Evolutionary conservation across 2,888 invertebrate genomes (phyloP), one percentile per base, ranked within the genome.

Genomic region (Prosapia bicincta): DNA sequence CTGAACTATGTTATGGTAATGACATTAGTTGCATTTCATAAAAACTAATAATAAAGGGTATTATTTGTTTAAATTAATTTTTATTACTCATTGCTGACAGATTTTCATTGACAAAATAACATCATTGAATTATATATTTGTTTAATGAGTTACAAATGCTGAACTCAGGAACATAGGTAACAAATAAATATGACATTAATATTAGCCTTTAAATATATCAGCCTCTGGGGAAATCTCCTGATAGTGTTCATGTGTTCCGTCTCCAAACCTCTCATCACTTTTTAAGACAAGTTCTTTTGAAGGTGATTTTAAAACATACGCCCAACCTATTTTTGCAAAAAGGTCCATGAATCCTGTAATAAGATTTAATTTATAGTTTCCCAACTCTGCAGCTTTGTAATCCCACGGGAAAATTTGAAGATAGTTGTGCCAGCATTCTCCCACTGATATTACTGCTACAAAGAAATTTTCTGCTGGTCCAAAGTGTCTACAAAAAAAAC

Each of bases 381-480:
- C 91, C 26, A 92, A 86, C 82, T 92, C 92, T 25, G 91, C 91
- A 80, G 92, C 90, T 81, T 92, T 92, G 87, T 92, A 92, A 83
- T 92, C 92, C 90, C 93, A 93, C 0, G 95, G 95, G 85, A 95
- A 95, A 23, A 92, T 91, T 84, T 95, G 95, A 82, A 95, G 95
- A 84, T 94, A 95, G 86, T 95, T 95, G 85, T 95, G 95, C 92
- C 93, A 95, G 13, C 95, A 95, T 83, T 94, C 93, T 25, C 93
- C 93, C 69, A 90, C 86, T 0, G 93, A 91, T 54, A 89, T 85
- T 7, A 90, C 84, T 0, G 91, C 90, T 0, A 94, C 93, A 0
- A 87, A 81, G 77, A 86, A 84, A 82, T 90, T 93, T 83, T 95
- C 92, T 0, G 91, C 90, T n/a, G 80, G 90, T 80, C 90, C 90